These are phyloP conservation scores for Pantelozetes paolii DNA, from an alignment of 2,888 invertebrate species.

Conservation along the genomic window DNA sequence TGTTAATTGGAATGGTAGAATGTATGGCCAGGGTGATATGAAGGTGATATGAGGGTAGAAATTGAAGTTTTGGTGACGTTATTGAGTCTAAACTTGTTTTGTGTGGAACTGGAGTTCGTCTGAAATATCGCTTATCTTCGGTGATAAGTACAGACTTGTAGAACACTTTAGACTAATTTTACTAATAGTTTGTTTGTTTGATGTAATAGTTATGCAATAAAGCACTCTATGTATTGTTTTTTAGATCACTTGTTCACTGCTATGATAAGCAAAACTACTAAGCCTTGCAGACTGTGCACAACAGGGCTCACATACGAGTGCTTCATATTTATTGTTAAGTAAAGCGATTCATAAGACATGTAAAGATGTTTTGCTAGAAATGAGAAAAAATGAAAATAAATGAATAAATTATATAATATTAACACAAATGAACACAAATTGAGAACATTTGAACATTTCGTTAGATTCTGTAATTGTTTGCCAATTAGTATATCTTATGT, in stretches of 20 bases:
- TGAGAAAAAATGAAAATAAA: background rate
- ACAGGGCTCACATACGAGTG: too few relatives aligned
- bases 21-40: too few relatives aligned
- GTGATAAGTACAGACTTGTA: slow-evolving; percentile 17
- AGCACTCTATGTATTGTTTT: background rate
- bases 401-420: background rate
- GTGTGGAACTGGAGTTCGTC: background rate
- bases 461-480: background rate
- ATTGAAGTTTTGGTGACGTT: background rate
- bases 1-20: too few relatives aligned
- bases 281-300: too few relatives aligned
- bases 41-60: too few relatives aligned
- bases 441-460: background rate
- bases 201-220: background rate
- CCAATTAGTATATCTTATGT: slow-evolving; percentile 17
- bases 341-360: background rate
- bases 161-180: slow-evolving; percentile 5
- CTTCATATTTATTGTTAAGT: too few relatives aligned
- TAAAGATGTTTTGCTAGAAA: background rate
- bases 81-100: background rate
- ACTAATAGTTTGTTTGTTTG: background rate
- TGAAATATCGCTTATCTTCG: background rate
- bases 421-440: background rate
- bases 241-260: slow-evolving; percentile 15
- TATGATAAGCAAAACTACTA: background rate